phyloP scores from a whole-genome alignment of 2,113 vertebrate genomes.

The Oncorhynchus gorbuscha region DNA sequence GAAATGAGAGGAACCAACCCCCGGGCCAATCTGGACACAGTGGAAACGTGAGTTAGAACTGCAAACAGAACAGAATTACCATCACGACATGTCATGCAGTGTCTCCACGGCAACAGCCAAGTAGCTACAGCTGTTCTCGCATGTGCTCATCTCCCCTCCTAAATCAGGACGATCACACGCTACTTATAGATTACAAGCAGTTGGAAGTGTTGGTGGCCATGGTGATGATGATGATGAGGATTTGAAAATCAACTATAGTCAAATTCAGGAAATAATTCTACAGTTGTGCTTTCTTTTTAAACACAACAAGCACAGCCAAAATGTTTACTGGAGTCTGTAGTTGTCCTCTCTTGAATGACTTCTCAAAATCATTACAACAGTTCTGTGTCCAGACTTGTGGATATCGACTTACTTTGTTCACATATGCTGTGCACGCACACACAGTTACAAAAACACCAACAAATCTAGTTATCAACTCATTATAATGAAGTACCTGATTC shows the following conservation, averaged over 20 bases:
- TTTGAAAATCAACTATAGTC: too few relatives aligned
- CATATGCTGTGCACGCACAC: not conserved
- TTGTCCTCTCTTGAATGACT: too few relatives aligned
- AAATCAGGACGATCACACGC: not conserved
- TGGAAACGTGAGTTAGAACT: constrained; percentile 58
- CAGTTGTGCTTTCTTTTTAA: not conserved
- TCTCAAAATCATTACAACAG: not conserved
- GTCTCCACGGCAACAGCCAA: constrained; percentile 41
- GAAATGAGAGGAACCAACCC: constrained; percentile 67
- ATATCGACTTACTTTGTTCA: not conserved
- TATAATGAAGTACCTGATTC: too few relatives aligned
- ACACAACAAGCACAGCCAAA: too few relatives aligned
- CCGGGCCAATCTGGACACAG: constrained; percentile 56
- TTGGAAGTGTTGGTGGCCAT: not conserved
- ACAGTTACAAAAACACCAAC: too few relatives aligned
- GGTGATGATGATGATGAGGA: not conserved
- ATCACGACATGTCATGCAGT: constrained; percentile 52
- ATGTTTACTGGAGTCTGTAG: too few relatives aligned
- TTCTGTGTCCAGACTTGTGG: not conserved
- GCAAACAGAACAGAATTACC: constrained; percentile 65
- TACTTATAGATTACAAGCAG: not conserved
- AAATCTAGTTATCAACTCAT: too few relatives aligned
- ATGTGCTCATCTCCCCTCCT: constrained; percentile 35
- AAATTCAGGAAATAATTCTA: not conserved
- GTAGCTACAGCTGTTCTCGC: constrained; percentile 42